Percentiles rank a stretch among this genome's conserved stretches.
Evolutionary conservation across 2,888 invertebrate species (phyloP).

Genomic region (Andrena trimmerana): DNA sequence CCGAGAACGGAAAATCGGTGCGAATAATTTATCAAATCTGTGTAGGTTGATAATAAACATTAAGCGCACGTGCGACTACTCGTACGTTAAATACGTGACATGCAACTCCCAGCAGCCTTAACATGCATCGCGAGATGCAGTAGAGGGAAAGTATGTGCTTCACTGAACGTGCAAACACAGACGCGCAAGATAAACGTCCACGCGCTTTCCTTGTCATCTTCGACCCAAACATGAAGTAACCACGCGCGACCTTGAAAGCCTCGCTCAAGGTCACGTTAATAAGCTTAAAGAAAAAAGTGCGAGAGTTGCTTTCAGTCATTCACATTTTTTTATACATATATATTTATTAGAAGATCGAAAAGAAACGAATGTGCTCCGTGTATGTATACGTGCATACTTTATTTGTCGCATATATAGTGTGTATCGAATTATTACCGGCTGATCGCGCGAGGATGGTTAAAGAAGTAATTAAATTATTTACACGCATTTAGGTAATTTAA

Average conservation of each 20-base stretch:
- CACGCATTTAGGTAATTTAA: background rate
- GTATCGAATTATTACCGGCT: background rate
- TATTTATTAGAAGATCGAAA: background rate
- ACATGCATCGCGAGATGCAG: constrained; percentile 14
- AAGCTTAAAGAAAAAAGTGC: background rate
- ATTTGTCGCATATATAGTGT: background rate
- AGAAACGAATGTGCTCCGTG: background rate
- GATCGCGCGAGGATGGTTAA: background rate
- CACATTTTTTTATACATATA: background rate
- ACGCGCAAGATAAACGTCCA: constrained; percentile 23
- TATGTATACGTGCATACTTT: background rate
- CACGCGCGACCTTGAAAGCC: constrained; percentile 24
- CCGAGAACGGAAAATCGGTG: background rate
- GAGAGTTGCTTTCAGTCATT: background rate
- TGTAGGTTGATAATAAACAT: constrained; percentile 19
- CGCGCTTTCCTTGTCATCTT: constrained; percentile 25
- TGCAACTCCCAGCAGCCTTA: background rate
- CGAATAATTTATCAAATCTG: background rate
- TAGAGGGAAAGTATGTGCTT: constrained; percentile 15
- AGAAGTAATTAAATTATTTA: background rate
- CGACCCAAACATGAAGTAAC: constrained; percentile 22
- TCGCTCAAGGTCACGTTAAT: constrained; percentile 24
- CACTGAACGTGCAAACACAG: constrained; percentile 6
- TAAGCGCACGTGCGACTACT: background rate
- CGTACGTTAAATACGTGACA: constrained; percentile 1